Percentiles rank a stretch among this genome's conserved stretches.
These are phyloP conservation scores for Glaucidium brasilianum DNA, from an alignment of 2,113 vertebrate genomes.

Conservation along the genomic window DNA sequence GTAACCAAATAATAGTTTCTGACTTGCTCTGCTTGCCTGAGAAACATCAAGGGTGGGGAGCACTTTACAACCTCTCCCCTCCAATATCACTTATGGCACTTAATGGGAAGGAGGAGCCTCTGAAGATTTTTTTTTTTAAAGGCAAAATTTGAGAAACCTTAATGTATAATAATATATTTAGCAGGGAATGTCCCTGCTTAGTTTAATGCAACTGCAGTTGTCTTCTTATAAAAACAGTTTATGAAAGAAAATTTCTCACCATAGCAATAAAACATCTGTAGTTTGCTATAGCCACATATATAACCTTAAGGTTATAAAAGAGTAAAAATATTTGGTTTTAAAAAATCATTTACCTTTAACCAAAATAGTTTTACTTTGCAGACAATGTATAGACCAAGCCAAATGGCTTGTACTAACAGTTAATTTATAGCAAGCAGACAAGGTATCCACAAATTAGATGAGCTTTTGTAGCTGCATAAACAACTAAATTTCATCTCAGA, in stretches of 20 bases:
- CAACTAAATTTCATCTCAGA: not conserved
- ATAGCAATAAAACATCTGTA: not conserved
- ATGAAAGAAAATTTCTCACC: not conserved
- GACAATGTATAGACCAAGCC: not conserved
- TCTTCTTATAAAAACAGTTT: not conserved
- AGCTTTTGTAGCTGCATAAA: not conserved
- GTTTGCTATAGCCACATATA: not conserved
- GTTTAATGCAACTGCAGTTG: not conserved
- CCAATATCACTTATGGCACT: not conserved
- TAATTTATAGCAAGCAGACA: not conserved
- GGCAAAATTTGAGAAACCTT: not conserved
- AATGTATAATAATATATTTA: not conserved
- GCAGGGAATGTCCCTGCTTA: not conserved
- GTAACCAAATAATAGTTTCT: constrained; percentile 17
- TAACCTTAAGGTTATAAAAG: not conserved
- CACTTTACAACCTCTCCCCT: not conserved
- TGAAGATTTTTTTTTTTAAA: not conserved
- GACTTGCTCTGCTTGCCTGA: constrained; percentile 10
- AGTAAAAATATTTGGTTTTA: not conserved
- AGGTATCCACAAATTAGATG: not conserved
- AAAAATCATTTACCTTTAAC: not conserved
- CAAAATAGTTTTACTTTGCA: not conserved
- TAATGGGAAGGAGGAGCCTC: not conserved
- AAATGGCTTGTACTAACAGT: not conserved
- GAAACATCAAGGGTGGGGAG: not conserved